These are phyloP conservation scores for Tinamus major DNA, from an alignment of 2,797 vertebrate species.

Conservation along the genomic window DNA sequence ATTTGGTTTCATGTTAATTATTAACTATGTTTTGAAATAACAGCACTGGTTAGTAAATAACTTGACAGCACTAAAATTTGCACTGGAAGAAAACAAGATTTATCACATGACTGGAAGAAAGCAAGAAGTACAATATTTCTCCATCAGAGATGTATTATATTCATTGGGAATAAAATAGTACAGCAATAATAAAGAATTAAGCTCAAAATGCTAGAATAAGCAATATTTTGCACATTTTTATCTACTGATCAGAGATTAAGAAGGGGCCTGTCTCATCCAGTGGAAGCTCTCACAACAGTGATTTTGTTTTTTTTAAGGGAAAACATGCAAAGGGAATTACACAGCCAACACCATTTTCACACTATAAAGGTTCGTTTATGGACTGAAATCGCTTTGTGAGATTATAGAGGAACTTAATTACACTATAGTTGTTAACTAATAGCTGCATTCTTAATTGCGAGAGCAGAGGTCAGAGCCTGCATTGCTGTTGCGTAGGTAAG, in stretches of 20 bases:
- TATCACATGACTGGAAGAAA: conserved; percentile 8
- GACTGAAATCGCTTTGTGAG: not conserved
- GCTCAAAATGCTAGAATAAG: not conserved
- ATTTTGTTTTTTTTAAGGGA: not conserved
- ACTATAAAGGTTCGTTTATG: not conserved
- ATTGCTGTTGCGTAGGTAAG: conserved; percentile 34
- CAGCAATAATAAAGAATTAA: conserved; percentile 36
- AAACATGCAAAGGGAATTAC: conserved; percentile 3
- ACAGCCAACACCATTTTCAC: not conserved
- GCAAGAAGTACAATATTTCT: not conserved
- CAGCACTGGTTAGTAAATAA: conserved; percentile 42
- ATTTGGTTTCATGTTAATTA: conserved; percentile 53
- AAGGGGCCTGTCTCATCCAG: not conserved
- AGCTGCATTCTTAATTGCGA: conserved; percentile 47
- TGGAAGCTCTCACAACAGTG: not conserved
- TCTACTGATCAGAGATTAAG: not conserved
- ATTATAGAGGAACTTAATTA: conserved; percentile 9
- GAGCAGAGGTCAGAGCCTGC: conserved; percentile 51
- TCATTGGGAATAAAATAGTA: not conserved
- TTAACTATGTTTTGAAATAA: conserved; percentile 54
- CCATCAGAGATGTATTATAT: not conserved
- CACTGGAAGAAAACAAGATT: conserved; percentile 32
- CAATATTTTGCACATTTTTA: not conserved
- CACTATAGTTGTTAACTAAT: not conserved
- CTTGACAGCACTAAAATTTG: conserved; percentile 37